Base-by-base conservation (phyloP, 1,140 invertebrate species). In the Bombus superbus region DNA sequence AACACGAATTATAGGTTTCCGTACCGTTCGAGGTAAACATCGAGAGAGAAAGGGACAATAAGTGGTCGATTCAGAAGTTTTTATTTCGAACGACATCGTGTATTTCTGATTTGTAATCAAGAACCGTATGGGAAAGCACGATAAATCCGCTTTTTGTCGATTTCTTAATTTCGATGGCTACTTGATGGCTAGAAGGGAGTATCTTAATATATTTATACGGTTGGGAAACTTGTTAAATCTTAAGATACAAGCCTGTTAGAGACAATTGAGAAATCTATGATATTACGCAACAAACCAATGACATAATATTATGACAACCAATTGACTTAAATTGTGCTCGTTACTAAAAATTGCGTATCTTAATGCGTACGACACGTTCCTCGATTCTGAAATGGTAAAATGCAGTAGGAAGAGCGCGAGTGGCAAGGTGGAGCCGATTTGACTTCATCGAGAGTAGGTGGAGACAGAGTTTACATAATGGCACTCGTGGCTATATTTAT, bases 341-440 rank as follows among this genome's bases (percentile, higher is more conserved):
- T 53, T 62, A 28, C n/a, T 62, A n/a, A 35, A 66, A 66, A 66
- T 35, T 15, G 32, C n/a, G 32, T 32, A 18, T 32, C 15, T 15
- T 35, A 32, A 35, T 2, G 32, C 32, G 71, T 22, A 22, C 0
- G 71, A 32, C 13, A 32, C 6, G 9, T 32, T 47, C 15, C 1
- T 32, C 10, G n/a, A 15, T 44, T 18, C 42, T 44, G 8, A 32
- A 32, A 42, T 73, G n/a, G 42, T 18, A 73, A 40, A n/a, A 25
- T n/a, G 28, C 13, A n/a, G 40, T 42, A n/a, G 40, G 38, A 69
- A 71, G 40, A 15, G 18, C 13, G 18, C 2, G 71, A 73, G 22
- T 73, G 40, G 40, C 32, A 47, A 73, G 44, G 71, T 73, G 71
- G 71, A 47, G 40, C 9, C 42, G 71, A 44, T 73, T 73, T 32